phyloP scores from a whole-genome alignment of 2,113 vertebrate species.

The Urocolius indicus region DNA sequence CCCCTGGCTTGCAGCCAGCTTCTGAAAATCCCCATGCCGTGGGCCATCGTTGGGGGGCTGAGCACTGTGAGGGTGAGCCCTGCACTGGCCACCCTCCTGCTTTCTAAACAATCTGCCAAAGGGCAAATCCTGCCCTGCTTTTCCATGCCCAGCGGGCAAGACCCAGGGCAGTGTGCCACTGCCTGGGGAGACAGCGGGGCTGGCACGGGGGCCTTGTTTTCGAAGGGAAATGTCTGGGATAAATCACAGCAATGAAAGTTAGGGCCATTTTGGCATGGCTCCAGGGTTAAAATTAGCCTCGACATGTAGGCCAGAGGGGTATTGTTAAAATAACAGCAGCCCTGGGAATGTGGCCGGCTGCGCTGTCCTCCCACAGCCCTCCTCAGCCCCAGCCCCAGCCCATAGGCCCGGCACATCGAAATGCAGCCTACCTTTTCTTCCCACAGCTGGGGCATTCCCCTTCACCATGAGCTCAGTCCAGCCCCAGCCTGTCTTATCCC shows the following conservation, averaged over 20 bases:
- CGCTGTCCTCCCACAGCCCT: background rate
- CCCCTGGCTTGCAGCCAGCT: background rate
- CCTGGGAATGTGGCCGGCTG: slow-evolving; percentile 2
- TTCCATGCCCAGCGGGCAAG: background rate
- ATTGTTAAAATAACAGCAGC: background rate
- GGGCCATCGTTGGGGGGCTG: background rate
- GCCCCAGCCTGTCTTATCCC: background rate
- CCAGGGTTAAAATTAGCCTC: slow-evolving; percentile 60
- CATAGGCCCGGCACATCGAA: accelerated
- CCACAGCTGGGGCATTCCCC: background rate
- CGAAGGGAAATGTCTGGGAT: slow-evolving; percentile 45
- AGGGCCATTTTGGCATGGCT: slow-evolving; percentile 8
- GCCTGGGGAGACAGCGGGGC: background rate
- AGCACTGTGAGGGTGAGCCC: accelerated
- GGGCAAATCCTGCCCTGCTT: background rate
- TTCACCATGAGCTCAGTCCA: background rate
- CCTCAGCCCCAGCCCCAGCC: background rate
- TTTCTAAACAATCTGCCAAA: background rate
- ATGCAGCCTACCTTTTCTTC: background rate
- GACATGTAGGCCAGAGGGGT: background rate
- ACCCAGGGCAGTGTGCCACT: accelerated
- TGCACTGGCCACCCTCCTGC: background rate
- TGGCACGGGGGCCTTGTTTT: slow-evolving; percentile 44
- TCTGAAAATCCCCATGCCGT: background rate
- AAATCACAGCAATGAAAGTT: slow-evolving; percentile 48